These are phyloP conservation scores for Parasteatoda lunata DNA, from an alignment of 2,888 invertebrate species.

Conservation along the genomic window DNA sequence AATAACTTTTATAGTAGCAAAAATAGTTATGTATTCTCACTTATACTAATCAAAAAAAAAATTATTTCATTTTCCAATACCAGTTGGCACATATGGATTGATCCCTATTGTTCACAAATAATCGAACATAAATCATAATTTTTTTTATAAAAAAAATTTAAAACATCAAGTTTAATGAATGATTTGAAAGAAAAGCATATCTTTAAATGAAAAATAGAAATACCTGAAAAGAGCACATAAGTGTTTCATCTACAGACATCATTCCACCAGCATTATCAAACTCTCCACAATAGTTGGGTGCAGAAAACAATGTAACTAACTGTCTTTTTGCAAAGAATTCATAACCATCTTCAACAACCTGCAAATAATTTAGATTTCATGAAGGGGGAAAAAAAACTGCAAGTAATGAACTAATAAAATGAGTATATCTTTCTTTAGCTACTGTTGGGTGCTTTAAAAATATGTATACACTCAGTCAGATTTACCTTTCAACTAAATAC, in stretches of 20 bases:
- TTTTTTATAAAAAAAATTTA: background rate
- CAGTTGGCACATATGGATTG: too few species aligned
- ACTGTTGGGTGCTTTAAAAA: too few species aligned
- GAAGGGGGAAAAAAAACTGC: background rate
- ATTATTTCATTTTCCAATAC: too few species aligned
- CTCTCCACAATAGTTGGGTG: conserved; percentile 98
- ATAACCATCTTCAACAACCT: conserved; percentile 96
- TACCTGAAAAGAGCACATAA: conserved; percentile 99
- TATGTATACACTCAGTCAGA: too few species aligned
- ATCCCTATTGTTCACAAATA: too few species aligned
- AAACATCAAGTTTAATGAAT: background rate
- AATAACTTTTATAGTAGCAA: background rate
- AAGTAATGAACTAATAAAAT: too few species aligned
- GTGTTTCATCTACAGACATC: conserved; percentile 99
- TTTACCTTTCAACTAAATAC: too few species aligned
- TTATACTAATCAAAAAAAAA: too few species aligned
- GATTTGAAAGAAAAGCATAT: background rate
- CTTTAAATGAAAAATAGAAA: background rate
- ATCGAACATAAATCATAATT: background rate
- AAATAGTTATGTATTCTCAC: too few species aligned
- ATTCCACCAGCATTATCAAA: conserved; percentile 99
- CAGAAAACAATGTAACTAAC: conserved; percentile 98
- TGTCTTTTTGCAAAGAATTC: conserved; percentile 99
- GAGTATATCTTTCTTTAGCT: too few species aligned
- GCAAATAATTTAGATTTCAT: background rate